Conservation (phyloP, 2,888 invertebrate species). For the Caenorhabditis zanzibari region DNA sequence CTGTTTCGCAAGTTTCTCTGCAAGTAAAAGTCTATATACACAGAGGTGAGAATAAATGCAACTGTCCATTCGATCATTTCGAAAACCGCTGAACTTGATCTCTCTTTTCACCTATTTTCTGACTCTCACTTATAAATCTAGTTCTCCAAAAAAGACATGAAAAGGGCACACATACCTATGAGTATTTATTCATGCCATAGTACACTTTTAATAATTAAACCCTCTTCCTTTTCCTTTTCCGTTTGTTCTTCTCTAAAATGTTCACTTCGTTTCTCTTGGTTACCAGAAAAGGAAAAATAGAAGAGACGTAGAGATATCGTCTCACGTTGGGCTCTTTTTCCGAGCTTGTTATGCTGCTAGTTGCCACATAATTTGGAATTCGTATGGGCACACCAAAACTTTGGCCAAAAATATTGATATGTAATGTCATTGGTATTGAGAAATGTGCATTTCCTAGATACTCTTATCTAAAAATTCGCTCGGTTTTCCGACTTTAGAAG, state of each 20-base stretch:
- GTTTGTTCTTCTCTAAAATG: conserved; percentile 17
- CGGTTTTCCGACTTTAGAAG: too few relatives aligned
- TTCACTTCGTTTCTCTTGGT: conserved; percentile 30
- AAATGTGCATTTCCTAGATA: neutral
- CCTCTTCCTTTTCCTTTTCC: conserved; percentile 8
- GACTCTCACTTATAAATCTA: conserved; percentile 32
- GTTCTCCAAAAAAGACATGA: conserved; percentile 23
- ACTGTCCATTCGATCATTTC: neutral
- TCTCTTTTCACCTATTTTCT: neutral
- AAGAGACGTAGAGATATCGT: conserved; percentile 22
- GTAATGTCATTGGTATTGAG: neutral
- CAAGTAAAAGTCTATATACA: neutral
- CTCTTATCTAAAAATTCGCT: too few relatives aligned
- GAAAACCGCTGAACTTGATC: neutral
- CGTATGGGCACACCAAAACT: neutral
- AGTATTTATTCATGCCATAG: conserved; percentile 12
- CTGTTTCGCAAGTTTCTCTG: neutral
- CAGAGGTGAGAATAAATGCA: neutral
- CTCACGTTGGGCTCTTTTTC: conserved; percentile 12
- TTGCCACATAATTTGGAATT: conserved; percentile 23
- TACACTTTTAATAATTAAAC: conserved; percentile 31
- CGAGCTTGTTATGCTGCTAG: conserved; percentile 26
- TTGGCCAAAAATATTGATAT: neutral
- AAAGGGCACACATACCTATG: neutral
- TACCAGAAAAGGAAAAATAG: conserved; percentile 7